Evolutionary conservation across 1,140 invertebrate species (phyloP).

Genomic region (Tetranychus urticae): DNA sequence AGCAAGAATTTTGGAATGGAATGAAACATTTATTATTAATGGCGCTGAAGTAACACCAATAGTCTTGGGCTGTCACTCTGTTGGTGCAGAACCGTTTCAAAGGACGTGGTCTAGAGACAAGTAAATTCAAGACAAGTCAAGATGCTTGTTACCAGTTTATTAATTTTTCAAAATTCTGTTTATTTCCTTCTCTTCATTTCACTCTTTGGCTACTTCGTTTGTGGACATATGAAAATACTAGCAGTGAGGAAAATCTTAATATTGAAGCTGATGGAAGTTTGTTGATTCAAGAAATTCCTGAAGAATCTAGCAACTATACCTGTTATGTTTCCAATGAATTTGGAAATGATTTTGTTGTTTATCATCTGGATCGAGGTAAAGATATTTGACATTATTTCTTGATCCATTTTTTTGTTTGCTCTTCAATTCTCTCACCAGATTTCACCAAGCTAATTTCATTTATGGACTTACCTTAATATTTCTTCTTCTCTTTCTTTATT

Average conservation of each 20-base stretch:
- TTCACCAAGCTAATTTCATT: no score
- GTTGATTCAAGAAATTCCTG: slow-evolving; percentile 7
- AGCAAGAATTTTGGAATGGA: not conserved
- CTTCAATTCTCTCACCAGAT: no score
- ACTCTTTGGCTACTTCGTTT: not conserved
- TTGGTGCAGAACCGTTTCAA: not conserved
- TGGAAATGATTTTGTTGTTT: slow-evolving; percentile 14
- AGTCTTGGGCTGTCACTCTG: not conserved
- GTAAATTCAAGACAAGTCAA: not conserved
- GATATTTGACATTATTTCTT: no score
- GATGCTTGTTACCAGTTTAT: not conserved
- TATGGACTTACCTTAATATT: no score
- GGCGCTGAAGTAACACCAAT: not conserved
- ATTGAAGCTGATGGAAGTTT: slow-evolving; percentile 2
- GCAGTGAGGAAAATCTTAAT: not conserved
- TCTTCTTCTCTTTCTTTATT: not conserved
- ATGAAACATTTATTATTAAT: not conserved
- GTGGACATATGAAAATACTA: not conserved
- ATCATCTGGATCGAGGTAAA: slow-evolving; percentile 4
- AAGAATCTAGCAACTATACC: slow-evolving; percentile 14
- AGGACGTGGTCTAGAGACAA: not conserved
- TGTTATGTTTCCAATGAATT: slow-evolving; percentile 14
- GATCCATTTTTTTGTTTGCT: no score
- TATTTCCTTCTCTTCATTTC: not conserved
- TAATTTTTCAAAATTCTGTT: not conserved